phyloP scores from a whole-genome alignment of 2,113 vertebrate genomes.

The Nasalis larvatus region DNA sequence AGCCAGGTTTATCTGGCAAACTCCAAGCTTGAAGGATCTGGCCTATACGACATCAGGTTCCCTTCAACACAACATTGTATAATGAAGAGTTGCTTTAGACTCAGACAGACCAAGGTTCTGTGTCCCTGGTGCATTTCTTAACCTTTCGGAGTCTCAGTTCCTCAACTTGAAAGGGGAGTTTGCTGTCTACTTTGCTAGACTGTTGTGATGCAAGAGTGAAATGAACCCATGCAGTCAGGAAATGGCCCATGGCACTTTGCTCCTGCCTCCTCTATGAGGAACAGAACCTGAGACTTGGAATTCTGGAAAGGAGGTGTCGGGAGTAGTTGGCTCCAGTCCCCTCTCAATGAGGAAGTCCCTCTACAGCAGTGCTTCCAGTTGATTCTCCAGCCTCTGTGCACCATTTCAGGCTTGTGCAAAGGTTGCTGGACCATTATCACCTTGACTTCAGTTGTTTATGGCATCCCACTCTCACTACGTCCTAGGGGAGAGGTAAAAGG shows the following conservation, averaged over 20 bases:
- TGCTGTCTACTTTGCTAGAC: background rate
- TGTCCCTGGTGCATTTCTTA: background rate
- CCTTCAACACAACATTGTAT: background rate
- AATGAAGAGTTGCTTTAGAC: background rate
- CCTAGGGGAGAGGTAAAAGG: background rate
- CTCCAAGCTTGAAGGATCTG: background rate
- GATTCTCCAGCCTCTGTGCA: accelerated
- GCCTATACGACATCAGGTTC: background rate
- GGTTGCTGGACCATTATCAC: background rate
- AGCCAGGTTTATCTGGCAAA: background rate
- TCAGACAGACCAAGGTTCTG: background rate
- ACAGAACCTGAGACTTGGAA: background rate
- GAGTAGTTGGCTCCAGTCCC: background rate
- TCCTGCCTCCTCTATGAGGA: background rate
- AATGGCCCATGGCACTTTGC: background rate
- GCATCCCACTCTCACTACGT: background rate
- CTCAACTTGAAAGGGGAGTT: background rate
- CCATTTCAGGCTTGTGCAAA: background rate
- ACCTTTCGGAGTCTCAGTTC: background rate
- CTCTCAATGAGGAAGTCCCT: background rate
- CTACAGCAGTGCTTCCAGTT: background rate
- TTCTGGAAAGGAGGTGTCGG: background rate
- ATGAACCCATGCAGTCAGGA: background rate
- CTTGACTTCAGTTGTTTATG: background rate
- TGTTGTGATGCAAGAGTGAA: background rate